Base-by-base conservation (phyloP, 2,113 vertebrate species). In the Gavia stellata region DNA sequence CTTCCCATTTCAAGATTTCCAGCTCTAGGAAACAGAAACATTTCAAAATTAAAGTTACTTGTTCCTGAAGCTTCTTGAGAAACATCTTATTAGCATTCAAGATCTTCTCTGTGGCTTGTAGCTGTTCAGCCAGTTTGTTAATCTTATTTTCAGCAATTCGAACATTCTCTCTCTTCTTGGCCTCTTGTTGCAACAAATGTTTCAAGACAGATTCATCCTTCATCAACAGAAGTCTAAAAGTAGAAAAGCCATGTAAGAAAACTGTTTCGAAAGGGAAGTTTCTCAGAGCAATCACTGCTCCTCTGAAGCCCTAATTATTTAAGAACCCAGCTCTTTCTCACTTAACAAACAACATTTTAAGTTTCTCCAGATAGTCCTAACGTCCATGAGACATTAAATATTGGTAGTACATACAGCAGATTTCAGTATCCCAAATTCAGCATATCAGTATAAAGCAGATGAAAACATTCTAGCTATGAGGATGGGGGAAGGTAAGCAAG, bases 41-140 rank as follows among this genome's bases (percentile, higher is more conserved):
- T 65, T 81, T 88, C 53, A 91, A 33, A 95, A 88, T 45, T 49
- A 1, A 86, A 68, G 8, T 97, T 98, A 99, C 99, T 98, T 99
- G 99, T 91, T 99, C 99, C 94, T 99, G 99, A 88, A 99, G 98
- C 87, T 99, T 99, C 97, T 98, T 99, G 72, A 99, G 98, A 94
- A 99, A 98, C 1, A 98, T 97, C 89, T 92, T 98, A 97, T 99
- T 99, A 53, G 98, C 99, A 28, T 89, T 98, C 38, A 98, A 98
- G 45, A 99, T 98, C 97, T 99, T 99, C 96, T 99, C 99, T 0
- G 99, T 98, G 38, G 99, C 99, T 94, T 98, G 98, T 53, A 99
- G 98, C 96, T 99, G 99, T 86, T 99, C 99, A 29, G 98, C 98
- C 59, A 99, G 98, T 85, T 98, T 98, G 90, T 96, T 94, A 84